Conservation (phyloP, 1,140 invertebrate genomes). For the Heliconius eleuchia region DNA sequence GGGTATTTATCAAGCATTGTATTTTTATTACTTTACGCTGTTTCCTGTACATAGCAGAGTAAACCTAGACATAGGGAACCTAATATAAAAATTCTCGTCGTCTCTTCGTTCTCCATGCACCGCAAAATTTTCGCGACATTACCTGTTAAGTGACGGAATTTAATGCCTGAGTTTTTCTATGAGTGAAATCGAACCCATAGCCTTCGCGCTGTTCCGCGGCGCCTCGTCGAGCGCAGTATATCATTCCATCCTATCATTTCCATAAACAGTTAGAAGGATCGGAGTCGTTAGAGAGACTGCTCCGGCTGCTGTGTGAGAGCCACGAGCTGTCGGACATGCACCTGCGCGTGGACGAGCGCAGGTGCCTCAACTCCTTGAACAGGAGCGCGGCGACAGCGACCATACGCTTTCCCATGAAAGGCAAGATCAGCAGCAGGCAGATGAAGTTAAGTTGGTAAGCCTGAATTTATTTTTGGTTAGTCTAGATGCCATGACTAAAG, state of each 20-base stretch:
- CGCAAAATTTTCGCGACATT: not conserved
- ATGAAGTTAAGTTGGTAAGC: slow-evolving; percentile 86
- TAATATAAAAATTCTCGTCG: not conserved
- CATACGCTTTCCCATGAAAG: slow-evolving; percentile 84
- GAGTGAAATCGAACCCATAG: not conserved
- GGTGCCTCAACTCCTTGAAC: slow-evolving; percentile 84
- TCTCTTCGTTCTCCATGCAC: not conserved
- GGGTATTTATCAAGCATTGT: too few species aligned
- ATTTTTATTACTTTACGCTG: not conserved
- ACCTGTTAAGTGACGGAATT: too few species aligned
- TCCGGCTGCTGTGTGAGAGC: slow-evolving; percentile 81
- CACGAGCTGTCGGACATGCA: slow-evolving; percentile 84
- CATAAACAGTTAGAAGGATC: slow-evolving; percentile 72
- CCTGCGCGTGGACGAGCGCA: slow-evolving; percentile 83
- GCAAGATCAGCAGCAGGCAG: slow-evolving; percentile 83
- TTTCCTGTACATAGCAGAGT: not conserved
- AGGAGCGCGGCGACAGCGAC: slow-evolving; percentile 79
- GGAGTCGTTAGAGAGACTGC: slow-evolving; percentile 69
- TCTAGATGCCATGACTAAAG: too few species aligned
- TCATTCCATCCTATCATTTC: not conserved
- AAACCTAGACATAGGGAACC: not conserved
- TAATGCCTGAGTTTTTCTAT: too few species aligned
- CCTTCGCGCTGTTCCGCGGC: not conserved
- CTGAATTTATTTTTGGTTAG: not conserved
- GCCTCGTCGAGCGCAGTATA: too few species aligned